Conservation (phyloP, 2,797 vertebrate genomes). For the Poliocrania exsul region DNA sequence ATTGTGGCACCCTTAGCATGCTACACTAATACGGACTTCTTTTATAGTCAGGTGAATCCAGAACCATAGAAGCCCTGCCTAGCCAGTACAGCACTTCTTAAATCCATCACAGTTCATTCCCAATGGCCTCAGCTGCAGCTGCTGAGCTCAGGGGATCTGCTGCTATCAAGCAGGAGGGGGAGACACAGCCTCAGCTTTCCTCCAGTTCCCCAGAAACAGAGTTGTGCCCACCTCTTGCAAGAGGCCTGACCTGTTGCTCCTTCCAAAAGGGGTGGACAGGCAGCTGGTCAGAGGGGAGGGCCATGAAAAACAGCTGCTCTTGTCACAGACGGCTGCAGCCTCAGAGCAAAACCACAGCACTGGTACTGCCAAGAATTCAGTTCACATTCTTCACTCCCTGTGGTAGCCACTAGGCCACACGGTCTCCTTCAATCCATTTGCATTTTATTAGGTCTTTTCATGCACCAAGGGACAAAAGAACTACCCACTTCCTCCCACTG, state of each 20-base stretch:
- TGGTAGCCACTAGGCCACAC: conserved; percentile 51
- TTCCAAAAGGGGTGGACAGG: background rate
- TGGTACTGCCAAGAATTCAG: conserved; percentile 18
- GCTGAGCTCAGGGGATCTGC: background rate
- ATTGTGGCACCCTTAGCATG: background rate
- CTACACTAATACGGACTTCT: background rate
- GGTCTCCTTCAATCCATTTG: conserved; percentile 41
- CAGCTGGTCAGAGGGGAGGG: background rate
- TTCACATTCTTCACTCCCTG: conserved; percentile 20
- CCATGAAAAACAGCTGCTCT: background rate
- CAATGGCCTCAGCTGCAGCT: background rate
- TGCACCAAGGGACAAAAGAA: conserved; percentile 54
- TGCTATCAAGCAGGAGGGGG: conserved; percentile 42
- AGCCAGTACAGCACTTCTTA: background rate
- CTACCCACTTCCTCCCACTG: conserved; percentile 61
- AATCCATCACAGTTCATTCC: fast-evolving
- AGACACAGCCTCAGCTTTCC: conserved; percentile 55
- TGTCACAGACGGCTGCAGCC: background rate
- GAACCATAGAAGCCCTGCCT: background rate
- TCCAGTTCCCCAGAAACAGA: background rate
- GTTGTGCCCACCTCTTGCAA: background rate
- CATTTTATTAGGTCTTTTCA: conserved; percentile 69
- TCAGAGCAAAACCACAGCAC: background rate
- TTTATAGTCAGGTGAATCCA: background rate
- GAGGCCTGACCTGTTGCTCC: background rate